Conservation (phyloP, 2,113 vertebrate genomes). For the Sebastes schlegelii region DNA sequence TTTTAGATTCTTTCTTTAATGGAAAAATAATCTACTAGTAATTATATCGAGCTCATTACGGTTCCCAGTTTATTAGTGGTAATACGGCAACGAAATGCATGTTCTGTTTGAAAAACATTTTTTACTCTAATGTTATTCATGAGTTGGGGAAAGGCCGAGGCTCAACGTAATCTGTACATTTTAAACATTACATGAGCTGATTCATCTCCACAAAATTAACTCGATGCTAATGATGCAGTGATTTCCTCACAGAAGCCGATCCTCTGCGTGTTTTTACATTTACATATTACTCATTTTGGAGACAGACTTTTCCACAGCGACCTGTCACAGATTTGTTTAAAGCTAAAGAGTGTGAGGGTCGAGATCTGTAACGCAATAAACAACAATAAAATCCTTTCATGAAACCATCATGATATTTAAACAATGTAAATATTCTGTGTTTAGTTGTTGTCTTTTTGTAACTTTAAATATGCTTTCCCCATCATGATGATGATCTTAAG, state of each 20-base stretch:
- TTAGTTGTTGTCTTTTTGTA: no score
- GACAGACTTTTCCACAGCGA: background rate
- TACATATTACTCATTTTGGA: background rate
- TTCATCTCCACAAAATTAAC: background rate
- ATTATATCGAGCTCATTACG: background rate
- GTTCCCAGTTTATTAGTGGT: background rate
- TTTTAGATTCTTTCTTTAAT: background rate
- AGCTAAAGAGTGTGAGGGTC: background rate
- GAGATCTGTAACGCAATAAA: background rate
- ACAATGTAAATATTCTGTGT: no score
- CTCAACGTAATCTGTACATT: background rate
- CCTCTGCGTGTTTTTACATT: background rate
- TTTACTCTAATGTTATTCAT: conserved; percentile 19
- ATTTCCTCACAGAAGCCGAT: background rate
- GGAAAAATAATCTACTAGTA: background rate
- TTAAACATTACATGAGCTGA: conserved; percentile 4
- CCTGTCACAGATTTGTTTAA: background rate
- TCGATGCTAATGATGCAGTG: background rate
- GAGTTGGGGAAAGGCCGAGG: background rate
- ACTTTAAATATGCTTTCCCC: background rate
- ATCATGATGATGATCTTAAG: background rate
- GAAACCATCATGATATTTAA: background rate
- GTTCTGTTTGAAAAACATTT: background rate
- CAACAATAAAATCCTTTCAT: background rate
- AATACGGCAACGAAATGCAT: background rate